These are phyloP conservation scores for Telenomus remus DNA, from an alignment of 1,140 invertebrate genomes.

Conservation along the genomic window DNA sequence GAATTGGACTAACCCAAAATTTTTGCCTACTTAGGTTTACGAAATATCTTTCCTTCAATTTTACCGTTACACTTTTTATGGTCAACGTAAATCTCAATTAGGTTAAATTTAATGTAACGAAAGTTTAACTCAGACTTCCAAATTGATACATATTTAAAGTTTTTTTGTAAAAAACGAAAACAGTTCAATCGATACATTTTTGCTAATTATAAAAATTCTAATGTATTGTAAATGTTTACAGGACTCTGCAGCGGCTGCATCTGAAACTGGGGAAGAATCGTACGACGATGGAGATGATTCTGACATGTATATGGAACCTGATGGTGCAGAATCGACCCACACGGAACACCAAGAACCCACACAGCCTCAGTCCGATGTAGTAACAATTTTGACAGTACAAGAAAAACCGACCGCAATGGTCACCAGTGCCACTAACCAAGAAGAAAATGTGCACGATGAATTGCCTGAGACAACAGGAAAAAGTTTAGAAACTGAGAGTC, in stretches of 20 bases:
- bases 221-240: conserved; percentile 39
- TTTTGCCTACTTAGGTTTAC: conserved; percentile 14
- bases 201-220: no score
- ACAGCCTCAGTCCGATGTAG: conserved; percentile 20
- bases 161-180: no score
- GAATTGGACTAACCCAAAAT: conserved; percentile 26
- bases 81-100: no score
- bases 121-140: no score
- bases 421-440: conserved; percentile 40
- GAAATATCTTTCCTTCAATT: conserved; percentile 13
- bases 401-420: conserved; percentile 23
- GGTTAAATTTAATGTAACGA: no score
- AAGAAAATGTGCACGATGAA: conserved; percentile 33
- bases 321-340: conserved; percentile 58
- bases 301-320: conserved; percentile 74
- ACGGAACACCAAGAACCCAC: conserved; percentile 21
- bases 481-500: conserved; percentile 70
- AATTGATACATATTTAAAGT: no score
- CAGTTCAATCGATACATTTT: no score
- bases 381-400: conserved; percentile 29
- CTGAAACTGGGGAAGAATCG: conserved; percentile 62
- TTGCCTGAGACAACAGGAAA: conserved; percentile 60
- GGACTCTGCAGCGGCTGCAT: conserved; percentile 70
- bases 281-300: conserved; percentile 71
- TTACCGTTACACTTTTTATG: no score